phyloP scores from a whole-genome alignment of 2,888 invertebrate species.

The Drosophila planitibia region DNA sequence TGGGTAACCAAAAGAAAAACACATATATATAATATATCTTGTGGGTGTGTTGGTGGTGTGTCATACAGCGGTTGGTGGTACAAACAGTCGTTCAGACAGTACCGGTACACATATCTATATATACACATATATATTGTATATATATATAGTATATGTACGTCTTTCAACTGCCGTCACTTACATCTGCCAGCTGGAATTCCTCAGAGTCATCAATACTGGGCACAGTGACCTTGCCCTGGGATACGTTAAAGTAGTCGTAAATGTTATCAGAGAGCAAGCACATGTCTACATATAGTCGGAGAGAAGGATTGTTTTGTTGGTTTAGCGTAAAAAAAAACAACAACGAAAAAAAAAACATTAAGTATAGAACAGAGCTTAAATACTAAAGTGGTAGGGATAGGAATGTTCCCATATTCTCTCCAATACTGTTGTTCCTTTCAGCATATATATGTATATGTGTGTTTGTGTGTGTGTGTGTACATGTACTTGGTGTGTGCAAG shows the following conservation, averaged over 20 bases:
- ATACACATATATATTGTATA: slow-evolving; percentile 3
- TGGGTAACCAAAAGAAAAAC: slow-evolving; percentile 65
- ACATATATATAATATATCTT: slow-evolving; percentile 54
- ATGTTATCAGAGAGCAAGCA: slow-evolving; percentile 94
- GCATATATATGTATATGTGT: neutral
- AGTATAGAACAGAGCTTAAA: slow-evolving; percentile 34
- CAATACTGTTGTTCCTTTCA: slow-evolving; percentile 11
- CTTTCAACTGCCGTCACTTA: slow-evolving; percentile 87
- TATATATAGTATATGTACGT: slow-evolving; percentile 34
- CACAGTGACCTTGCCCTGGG: slow-evolving; percentile 98
- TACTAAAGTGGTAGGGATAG: slow-evolving; percentile 33
- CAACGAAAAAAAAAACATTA: slow-evolving; percentile 37
- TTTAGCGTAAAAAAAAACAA: slow-evolving; percentile 56
- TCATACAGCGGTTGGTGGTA: slow-evolving; percentile 33
- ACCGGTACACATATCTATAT: slow-evolving; percentile 50
- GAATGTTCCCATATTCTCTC: slow-evolving; percentile 13
- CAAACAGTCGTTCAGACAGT: slow-evolving; percentile 67
- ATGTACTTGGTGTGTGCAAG: slow-evolving; percentile 15
- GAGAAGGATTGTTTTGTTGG: slow-evolving; percentile 80
- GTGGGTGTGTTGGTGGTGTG: slow-evolving; percentile 51
- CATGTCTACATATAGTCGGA: slow-evolving; percentile 87
- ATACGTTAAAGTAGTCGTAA: slow-evolving; percentile 96
- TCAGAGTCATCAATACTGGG: slow-evolving; percentile 98
- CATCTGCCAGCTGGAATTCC: slow-evolving; percentile 95
- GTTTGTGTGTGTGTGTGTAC: slow-evolving; percentile 10